Evolutionary conservation across 2,797 vertebrate genomes (phyloP).

Genomic region (Schizopygopsis pylzovi): DNA sequence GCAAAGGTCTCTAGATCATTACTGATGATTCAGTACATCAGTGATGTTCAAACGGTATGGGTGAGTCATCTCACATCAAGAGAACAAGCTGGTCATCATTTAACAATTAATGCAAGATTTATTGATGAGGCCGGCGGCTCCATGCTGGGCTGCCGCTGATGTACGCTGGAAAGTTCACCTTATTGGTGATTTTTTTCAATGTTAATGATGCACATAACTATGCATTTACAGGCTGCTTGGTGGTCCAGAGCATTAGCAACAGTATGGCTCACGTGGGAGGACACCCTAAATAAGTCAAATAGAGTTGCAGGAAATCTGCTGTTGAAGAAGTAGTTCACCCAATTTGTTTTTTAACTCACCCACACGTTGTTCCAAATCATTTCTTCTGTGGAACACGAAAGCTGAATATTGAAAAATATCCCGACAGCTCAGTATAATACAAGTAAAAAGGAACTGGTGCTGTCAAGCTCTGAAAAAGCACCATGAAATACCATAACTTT

Average conservation of each 20-base stretch:
- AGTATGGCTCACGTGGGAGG: neutral
- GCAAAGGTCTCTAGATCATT: conserved; percentile 33
- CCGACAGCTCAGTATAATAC: neutral
- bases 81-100: conserved; percentile 12
- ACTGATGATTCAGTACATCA: conserved; percentile 44
- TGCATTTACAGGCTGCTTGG: neutral
- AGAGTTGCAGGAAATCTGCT: conserved; percentile 3
- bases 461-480: neutral
- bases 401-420: conserved; percentile 12
- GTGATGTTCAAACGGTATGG: conserved; percentile 31
- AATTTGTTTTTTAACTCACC: neutral
- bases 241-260: neutral
- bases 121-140: conserved; percentile 28
- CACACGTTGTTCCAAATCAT: neutral
- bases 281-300: conserved; percentile 39
- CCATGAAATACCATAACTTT: neutral
- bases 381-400: neutral
- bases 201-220: neutral
- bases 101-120: conserved; percentile 38
- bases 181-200: conserved; percentile 14
- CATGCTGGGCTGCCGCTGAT: conserved; percentile 10
- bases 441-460: neutral
- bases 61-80: conserved; percentile 37
- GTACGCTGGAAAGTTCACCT: conserved; percentile 3
- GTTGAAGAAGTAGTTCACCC: neutral